Conservation (phyloP, 2,113 vertebrate species). For the Ailurus styani region DNA sequence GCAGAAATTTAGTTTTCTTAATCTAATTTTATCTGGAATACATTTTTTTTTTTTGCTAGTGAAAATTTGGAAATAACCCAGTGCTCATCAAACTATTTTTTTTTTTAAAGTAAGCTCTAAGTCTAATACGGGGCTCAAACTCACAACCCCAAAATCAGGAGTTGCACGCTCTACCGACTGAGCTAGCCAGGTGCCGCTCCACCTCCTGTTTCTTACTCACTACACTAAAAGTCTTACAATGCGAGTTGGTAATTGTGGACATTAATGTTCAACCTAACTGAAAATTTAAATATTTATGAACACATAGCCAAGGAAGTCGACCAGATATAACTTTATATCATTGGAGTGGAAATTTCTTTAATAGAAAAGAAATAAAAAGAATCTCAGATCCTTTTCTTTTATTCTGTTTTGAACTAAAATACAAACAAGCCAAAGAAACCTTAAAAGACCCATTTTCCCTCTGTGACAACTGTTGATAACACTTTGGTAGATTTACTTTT, state of each 20-base stretch:
- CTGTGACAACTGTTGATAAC: not conserved
- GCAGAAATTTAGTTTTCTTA: not conserved
- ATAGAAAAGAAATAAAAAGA: not conserved
- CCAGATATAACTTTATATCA: not conserved
- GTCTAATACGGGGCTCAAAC: not conserved
- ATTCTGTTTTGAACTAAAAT: not conserved
- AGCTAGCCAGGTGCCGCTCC: not conserved
- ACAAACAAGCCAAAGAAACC: not conserved
- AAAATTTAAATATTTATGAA: conserved; percentile 39
- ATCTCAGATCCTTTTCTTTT: not conserved
- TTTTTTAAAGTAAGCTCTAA: not conserved
- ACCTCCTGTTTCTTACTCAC: not conserved
- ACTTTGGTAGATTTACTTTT: not conserved
- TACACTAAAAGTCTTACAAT: not conserved
- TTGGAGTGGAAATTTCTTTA: not conserved
- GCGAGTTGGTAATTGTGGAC: not conserved
- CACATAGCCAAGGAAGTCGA: not conserved
- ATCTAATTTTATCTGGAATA: not conserved
- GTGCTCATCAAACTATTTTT: not conserved
- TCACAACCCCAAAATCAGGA: not conserved
- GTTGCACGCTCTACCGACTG: not conserved
- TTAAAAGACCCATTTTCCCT: not conserved
- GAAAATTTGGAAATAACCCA: not conserved
- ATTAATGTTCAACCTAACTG: conserved; percentile 26
- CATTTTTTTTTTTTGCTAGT: not conserved